Conservation (phyloP, 2,113 vertebrate genomes). For the Trogon melanurus region DNA sequence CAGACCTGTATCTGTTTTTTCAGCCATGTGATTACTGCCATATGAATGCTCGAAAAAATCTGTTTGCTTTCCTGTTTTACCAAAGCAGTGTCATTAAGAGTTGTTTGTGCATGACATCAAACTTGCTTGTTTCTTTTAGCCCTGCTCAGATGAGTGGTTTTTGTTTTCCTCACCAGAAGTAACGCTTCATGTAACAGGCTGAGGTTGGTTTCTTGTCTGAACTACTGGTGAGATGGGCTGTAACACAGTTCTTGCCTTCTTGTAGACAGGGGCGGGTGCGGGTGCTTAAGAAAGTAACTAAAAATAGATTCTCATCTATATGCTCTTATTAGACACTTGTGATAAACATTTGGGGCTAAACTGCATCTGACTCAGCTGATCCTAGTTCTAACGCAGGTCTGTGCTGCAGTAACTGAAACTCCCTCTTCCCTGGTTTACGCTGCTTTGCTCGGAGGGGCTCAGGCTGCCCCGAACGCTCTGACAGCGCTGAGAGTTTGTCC, state of each 20-base stretch:
- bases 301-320: background rate
- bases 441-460: background rate
- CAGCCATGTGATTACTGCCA: background rate
- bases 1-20: background rate
- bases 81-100: background rate
- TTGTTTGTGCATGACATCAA: background rate
- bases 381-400: background rate
- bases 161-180: background rate
- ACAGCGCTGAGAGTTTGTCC: background rate
- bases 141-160: background rate
- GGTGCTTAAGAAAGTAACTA: background rate
- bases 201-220: background rate
- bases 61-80: background rate
- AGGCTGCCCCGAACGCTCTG: rapidly evolving
- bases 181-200: background rate
- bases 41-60: background rate
- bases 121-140: background rate
- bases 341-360: background rate
- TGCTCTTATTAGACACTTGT: background rate
- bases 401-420: background rate
- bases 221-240: background rate
- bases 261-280: background rate
- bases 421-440: background rate
- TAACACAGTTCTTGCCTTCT: background rate
- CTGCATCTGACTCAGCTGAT: background rate